Percentiles rank a stretch among this genome's conserved stretches.
These are phyloP conservation scores for Ganaspis sp. DNA, from an alignment of 1,140 invertebrate genomes.

Conservation along the genomic window DNA sequence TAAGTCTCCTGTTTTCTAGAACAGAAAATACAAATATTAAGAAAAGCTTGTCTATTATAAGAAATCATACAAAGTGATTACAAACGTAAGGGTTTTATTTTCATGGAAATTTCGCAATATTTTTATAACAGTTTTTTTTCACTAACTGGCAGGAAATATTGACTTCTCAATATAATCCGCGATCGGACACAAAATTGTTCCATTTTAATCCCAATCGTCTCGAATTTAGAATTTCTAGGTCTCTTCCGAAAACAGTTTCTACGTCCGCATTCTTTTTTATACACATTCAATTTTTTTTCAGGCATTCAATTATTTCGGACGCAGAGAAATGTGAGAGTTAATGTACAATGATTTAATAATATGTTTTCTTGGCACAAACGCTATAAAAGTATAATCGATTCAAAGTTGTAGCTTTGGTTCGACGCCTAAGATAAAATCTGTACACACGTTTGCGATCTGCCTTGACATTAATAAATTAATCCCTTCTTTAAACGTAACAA, in stretches of 20 bases:
- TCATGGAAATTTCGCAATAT: conserved; percentile 14
- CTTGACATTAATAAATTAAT: conserved; percentile 44
- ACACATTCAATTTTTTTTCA: conserved; percentile 1
- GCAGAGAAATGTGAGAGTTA: not conserved
- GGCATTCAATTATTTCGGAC: not conserved
- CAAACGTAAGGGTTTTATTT: conserved; percentile 25
- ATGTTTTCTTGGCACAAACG: conserved; percentile 20
- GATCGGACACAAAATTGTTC: not conserved
- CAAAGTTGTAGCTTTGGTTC: conserved; percentile 32
- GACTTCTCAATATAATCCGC: not conserved
- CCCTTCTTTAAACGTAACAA: conserved; percentile 53
- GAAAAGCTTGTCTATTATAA: not conserved
- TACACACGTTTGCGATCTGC: conserved; percentile 33
- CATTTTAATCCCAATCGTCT: not conserved
- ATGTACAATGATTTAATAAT: conserved; percentile 26
- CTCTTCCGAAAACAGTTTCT: not conserved
- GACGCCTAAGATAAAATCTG: conserved; percentile 18
- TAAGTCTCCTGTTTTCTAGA: not conserved
- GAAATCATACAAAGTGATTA: conserved; percentile 6
- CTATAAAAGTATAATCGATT: conserved; percentile 36
- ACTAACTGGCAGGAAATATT: conserved; percentile 11
- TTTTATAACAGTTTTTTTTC: not conserved
- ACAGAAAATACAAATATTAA: not conserved
- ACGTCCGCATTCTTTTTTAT: not conserved
- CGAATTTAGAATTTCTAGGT: not conserved